phyloP scores from a whole-genome alignment of 1,140 invertebrate species.

The Schmidtea mediterranea region DNA sequence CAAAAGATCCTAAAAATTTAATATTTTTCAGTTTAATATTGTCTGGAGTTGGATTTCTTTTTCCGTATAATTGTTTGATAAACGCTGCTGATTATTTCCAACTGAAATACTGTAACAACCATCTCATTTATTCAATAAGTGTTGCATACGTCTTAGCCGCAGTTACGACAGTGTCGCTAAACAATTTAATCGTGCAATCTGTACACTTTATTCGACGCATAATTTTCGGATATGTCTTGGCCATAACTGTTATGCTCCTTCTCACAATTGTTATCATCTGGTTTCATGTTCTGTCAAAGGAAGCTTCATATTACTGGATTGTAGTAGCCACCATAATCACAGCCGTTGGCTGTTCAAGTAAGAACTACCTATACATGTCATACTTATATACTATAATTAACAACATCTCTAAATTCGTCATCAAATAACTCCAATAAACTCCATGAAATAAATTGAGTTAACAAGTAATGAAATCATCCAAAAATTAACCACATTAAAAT shows the following conservation, averaged over 20 bases:
- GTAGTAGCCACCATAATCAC: conserved; percentile 52
- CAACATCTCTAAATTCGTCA: no score
- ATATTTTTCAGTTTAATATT: conserved; percentile 45
- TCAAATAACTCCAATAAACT: no score
- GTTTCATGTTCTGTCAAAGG: conserved; percentile 43
- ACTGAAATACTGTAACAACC: conserved; percentile 45
- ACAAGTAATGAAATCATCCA: no score
- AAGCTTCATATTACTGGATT: conserved; percentile 47
- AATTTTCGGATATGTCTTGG: conserved; percentile 54
- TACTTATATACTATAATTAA: no score
- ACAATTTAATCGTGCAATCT: conserved; percentile 49
- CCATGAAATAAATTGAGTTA: no score
- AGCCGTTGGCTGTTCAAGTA: conserved; percentile 58
- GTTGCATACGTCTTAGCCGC: conserved; percentile 59
- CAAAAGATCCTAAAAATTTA: not conserved
- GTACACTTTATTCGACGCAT: conserved; percentile 50
- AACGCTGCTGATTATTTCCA: conserved; percentile 67
- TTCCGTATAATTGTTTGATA: conserved; percentile 70
- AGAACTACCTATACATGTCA: no score
- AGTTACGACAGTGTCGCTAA: conserved; percentile 52
- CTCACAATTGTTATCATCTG: conserved; percentile 55
- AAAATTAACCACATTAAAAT: no score
- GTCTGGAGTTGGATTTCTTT: conserved; percentile 57
- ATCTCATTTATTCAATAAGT: conserved; percentile 67
- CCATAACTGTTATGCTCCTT: conserved; percentile 48